phyloP scores from a whole-genome alignment of 2,113 vertebrate species.

The pig (Sus scrofa) region DNA sequence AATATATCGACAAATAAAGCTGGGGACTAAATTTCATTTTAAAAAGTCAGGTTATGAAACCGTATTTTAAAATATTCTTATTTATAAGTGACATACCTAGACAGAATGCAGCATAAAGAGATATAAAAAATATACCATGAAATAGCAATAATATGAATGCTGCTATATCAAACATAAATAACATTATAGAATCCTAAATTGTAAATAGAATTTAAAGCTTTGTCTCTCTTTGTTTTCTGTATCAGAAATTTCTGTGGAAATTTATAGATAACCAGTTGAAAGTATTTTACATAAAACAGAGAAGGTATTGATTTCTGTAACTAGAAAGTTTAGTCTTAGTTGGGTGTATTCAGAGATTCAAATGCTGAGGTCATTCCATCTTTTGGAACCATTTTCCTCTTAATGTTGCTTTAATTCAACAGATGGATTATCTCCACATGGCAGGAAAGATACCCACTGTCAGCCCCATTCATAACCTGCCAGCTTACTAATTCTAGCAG shows the following conservation, averaged over 20 bases:
- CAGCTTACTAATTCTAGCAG: background rate
- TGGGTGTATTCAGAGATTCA: background rate
- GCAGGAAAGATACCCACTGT: background rate
- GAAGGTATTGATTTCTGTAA: background rate
- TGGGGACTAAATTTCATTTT: background rate
- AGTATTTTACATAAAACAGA: background rate
- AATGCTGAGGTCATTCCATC: background rate
- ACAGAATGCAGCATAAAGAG: background rate
- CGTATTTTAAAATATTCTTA: background rate
- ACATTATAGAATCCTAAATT: background rate
- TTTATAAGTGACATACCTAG: background rate
- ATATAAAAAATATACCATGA: background rate
- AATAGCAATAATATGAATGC: background rate
- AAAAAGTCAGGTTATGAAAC: background rate
- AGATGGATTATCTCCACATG: constrained; percentile 51
- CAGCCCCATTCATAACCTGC: background rate
- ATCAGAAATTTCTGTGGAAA: background rate
- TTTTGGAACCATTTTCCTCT: background rate
- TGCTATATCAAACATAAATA: background rate
- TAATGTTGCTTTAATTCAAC: constrained; percentile 50
- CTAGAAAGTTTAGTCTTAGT: background rate
- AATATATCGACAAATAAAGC: background rate
- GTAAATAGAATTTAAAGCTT: background rate
- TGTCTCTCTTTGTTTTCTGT: background rate
- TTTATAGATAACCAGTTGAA: background rate